Evolutionary conservation across 2,113 vertebrate species (phyloP).

Genomic region (Gymnobelideus leadbeateri): DNA sequence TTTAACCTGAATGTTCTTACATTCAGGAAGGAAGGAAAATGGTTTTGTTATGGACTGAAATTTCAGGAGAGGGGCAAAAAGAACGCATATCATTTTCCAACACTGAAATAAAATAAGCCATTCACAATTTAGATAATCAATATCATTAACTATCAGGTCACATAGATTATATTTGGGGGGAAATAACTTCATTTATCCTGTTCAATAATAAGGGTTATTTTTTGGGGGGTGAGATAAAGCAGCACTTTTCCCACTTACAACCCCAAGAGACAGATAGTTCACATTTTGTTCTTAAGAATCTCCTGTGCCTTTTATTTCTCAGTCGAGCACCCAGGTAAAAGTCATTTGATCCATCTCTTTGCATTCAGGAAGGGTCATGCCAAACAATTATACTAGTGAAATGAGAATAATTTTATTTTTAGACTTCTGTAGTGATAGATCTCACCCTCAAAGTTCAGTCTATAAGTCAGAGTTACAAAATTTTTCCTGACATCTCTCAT

Average conservation of each 20-base stretch:
- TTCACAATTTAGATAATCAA: neutral
- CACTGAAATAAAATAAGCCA: neutral
- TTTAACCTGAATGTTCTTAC: neutral
- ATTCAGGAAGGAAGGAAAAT: conserved; percentile 6
- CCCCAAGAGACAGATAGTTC: neutral
- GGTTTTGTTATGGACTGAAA: neutral
- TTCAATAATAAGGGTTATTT: neutral
- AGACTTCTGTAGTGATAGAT: neutral
- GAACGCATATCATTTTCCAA: conserved; percentile 5
- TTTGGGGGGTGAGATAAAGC: too few relatives aligned
- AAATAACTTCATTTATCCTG: neutral
- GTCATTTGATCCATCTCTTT: neutral
- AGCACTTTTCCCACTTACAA: neutral
- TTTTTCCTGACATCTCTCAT: neutral
- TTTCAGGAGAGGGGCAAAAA: neutral
- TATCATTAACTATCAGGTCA: conserved; percentile 4
- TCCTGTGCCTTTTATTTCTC: neutral
- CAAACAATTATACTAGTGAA: conserved; percentile 9
- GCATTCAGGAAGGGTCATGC: neutral
- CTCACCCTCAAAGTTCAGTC: too few relatives aligned
- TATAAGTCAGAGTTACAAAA: neutral
- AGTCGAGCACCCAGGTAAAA: neutral
- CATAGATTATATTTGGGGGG: neutral
- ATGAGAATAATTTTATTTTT: neutral
- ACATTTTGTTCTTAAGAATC: conserved; percentile 5